phyloP scores from a whole-genome alignment of 2,797 vertebrate genomes.

The Lithobates pipiens region DNA sequence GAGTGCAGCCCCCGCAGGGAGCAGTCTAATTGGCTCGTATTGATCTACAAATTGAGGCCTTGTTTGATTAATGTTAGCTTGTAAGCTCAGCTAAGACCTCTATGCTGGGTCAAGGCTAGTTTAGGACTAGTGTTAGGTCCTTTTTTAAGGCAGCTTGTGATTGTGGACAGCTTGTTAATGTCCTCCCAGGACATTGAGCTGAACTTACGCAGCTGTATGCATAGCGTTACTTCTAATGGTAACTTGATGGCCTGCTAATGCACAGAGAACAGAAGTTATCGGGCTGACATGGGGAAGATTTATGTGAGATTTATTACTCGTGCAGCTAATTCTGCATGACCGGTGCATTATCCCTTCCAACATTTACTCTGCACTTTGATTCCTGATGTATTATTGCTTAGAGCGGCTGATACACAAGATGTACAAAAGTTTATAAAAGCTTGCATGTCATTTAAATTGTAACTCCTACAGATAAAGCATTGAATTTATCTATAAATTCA shows the following conservation, averaged over 20 bases:
- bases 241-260: slow-evolving; percentile 74
- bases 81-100: slow-evolving; percentile 61
- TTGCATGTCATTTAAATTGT: background rate
- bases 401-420: background rate
- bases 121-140: slow-evolving; percentile 60
- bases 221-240: slow-evolving; percentile 68
- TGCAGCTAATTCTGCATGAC: slow-evolving; percentile 51
- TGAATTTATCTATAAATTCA: too few relatives aligned
- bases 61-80: slow-evolving; percentile 73
- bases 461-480: too few relatives aligned
- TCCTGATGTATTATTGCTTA: background rate
- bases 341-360: slow-evolving; percentile 3
- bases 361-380: slow-evolving; percentile 16
- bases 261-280: slow-evolving; percentile 70
- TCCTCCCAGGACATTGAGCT: slow-evolving; percentile 61
- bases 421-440: background rate
- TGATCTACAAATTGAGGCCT: slow-evolving; percentile 72
- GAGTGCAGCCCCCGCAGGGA: slow-evolving; percentile 69
- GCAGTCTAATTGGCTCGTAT: slow-evolving; percentile 75
- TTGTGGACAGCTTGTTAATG: slow-evolving; percentile 68
- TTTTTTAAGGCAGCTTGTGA: slow-evolving; percentile 65
- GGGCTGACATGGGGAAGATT: slow-evolving; percentile 65
- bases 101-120: slow-evolving; percentile 70
- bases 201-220: slow-evolving; percentile 61
- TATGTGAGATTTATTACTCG: slow-evolving; percentile 71